A percentile compares a stretch with the other conserved stretches of the same genome.
Conservation (phyloP, 2,797 vertebrate genomes). For the Falco berigora region DNA sequence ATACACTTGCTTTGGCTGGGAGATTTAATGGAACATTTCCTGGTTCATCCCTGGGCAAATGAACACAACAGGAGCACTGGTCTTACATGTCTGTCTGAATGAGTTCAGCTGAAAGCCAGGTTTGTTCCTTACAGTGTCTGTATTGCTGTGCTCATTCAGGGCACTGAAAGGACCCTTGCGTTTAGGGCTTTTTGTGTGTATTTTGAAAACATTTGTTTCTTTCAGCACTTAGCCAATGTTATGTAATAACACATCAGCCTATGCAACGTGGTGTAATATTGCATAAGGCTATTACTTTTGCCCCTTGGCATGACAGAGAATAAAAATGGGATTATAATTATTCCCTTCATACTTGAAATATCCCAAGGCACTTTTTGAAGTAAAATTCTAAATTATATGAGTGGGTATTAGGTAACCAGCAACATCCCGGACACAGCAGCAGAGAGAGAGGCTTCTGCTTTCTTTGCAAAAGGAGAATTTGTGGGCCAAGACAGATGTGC, state of each 20-base stretch:
- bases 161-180: not conserved
- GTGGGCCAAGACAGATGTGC: not conserved
- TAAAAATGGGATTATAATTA: slow-evolving; percentile 30
- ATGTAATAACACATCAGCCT: not conserved
- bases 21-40: not conserved
- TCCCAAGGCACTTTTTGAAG: not conserved
- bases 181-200: not conserved
- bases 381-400: not conserved
- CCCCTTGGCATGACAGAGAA: not conserved
- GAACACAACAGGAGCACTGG: not conserved
- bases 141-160: not conserved
- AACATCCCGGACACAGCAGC: not conserved
- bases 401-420: not conserved
- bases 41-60: not conserved
- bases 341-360: slow-evolving; percentile 5
- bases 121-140: not conserved
- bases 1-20: not conserved
- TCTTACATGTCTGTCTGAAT: not conserved
- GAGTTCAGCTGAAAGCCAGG: not conserved
- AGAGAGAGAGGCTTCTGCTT: not conserved
- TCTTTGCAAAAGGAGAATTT: not conserved
- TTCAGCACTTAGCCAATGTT: not conserved
- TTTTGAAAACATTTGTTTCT: not conserved
- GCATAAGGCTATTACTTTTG: slow-evolving; percentile 21
- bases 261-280: not conserved